Conservation (phyloP, 2,797 vertebrate genomes). For the Microhierax caerulescens region DNA sequence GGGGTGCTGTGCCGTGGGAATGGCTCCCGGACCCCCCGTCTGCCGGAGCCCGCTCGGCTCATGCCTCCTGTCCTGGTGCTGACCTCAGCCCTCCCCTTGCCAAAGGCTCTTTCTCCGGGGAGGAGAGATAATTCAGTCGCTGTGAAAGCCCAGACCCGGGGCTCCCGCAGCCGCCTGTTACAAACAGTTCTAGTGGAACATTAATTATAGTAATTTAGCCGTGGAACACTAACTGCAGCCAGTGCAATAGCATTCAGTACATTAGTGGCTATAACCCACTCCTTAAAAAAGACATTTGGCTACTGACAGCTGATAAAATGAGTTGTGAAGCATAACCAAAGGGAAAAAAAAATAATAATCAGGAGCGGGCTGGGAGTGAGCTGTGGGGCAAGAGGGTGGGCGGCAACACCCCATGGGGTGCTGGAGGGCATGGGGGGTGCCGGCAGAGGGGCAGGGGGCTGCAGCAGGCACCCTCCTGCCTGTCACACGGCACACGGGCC, state of each 20-base stretch:
- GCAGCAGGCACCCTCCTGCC: neutral
- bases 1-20: neutral
- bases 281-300: slow-evolving; percentile 74
- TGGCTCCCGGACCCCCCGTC: neutral
- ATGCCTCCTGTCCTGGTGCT: neutral
- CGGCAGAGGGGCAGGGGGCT: accelerated
- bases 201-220: slow-evolving; percentile 73
- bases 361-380: neutral
- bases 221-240: slow-evolving; percentile 72
- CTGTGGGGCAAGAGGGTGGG: accelerated
- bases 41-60: accelerated
- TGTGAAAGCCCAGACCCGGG: slow-evolving; percentile 29
- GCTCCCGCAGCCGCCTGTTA: slow-evolving; percentile 53
- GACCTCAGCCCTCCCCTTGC: neutral
- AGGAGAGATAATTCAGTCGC: slow-evolving; percentile 45
- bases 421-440: accelerated
- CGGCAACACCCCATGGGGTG: neutral
- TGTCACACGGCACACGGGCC: neutral
- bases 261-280: slow-evolving; percentile 71
- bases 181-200: slow-evolving; percentile 68
- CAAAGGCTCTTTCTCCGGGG: slow-evolving; percentile 10
- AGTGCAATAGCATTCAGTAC: slow-evolving; percentile 67
- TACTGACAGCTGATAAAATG: slow-evolving; percentile 71
- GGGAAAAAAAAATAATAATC: neutral
- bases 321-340: slow-evolving; percentile 67